phyloP scores from a whole-genome alignment of 2,797 vertebrate species.

The Varecia variegata region DNA sequence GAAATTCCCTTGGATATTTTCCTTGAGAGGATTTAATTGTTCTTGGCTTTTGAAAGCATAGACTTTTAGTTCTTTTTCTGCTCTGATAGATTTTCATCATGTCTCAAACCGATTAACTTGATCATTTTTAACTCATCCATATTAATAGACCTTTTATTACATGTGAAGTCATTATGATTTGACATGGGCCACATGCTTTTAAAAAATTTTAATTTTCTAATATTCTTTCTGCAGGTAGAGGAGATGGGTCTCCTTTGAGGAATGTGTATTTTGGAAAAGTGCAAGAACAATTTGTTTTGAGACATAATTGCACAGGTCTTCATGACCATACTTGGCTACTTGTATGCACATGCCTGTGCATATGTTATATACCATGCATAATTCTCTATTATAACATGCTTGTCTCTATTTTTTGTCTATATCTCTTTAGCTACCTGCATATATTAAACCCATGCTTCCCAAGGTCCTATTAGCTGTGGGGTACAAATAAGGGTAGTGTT shows the following conservation, averaged over 20 bases:
- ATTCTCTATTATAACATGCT: neutral
- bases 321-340: neutral
- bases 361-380: neutral
- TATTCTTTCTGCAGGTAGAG: slow-evolving; percentile 74
- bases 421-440: neutral
- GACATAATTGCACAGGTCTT: neutral
- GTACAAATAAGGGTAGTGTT: neutral
- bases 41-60: slow-evolving; percentile 54
- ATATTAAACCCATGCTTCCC: neutral
- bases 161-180: slow-evolving; percentile 76
- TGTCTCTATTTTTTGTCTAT: neutral
- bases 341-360: neutral
- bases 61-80: slow-evolving; percentile 54
- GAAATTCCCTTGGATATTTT: slow-evolving; percentile 62
- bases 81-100: slow-evolving; percentile 61
- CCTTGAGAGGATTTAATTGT: slow-evolving; percentile 54
- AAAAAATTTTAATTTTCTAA: slow-evolving; percentile 81
- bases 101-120: slow-evolving; percentile 53
- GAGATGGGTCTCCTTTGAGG: slow-evolving; percentile 38
- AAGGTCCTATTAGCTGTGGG: neutral
- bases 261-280: slow-evolving; percentile 33
- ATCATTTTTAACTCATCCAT: slow-evolving; percentile 77
- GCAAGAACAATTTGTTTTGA: neutral
- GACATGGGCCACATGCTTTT: slow-evolving; percentile 72
- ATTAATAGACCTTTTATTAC: slow-evolving; percentile 78